Evolutionary conservation across 2,888 invertebrate species (phyloP).

Genomic region (Acanthococcus lagerstroemiae): DNA sequence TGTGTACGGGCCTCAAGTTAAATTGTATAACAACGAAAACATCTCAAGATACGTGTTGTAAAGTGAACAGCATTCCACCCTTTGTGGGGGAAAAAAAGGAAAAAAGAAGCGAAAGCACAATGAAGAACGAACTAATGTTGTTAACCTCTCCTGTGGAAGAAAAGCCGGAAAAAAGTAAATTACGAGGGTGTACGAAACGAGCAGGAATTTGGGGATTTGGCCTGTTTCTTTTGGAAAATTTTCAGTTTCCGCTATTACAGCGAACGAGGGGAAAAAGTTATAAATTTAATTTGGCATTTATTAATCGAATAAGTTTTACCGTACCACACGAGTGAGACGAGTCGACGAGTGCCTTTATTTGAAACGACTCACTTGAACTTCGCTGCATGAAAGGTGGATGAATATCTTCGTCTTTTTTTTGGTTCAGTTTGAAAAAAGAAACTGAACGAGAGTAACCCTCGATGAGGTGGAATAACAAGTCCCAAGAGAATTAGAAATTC

Average conservation of each 20-base stretch:
- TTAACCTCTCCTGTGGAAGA: not conserved
- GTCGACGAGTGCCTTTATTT: too few species aligned
- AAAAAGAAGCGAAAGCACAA: not conserved
- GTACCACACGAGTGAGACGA: not conserved
- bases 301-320: not conserved
- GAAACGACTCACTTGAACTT: too few species aligned
- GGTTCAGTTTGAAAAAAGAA: too few species aligned
- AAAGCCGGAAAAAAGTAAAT: not conserved
- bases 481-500: too few species aligned
- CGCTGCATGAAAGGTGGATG: too few species aligned
- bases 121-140: not conserved
- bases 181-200: slow-evolving; percentile 9
- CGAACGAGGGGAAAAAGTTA: not conserved
- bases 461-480: too few species aligned
- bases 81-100: not conserved
- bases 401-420: too few species aligned
- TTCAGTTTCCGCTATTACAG: not conserved
- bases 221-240: not conserved
- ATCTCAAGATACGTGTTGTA: too few species aligned
- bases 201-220: not conserved
- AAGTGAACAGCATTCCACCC: too few species aligned
- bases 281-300: slow-evolving; percentile 5
- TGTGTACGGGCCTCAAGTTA: too few species aligned
- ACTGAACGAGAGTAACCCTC: too few species aligned
- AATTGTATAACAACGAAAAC: too few species aligned